phyloP scores from a whole-genome alignment of 2,888 invertebrate species.

The Colostygia pectinataria region DNA sequence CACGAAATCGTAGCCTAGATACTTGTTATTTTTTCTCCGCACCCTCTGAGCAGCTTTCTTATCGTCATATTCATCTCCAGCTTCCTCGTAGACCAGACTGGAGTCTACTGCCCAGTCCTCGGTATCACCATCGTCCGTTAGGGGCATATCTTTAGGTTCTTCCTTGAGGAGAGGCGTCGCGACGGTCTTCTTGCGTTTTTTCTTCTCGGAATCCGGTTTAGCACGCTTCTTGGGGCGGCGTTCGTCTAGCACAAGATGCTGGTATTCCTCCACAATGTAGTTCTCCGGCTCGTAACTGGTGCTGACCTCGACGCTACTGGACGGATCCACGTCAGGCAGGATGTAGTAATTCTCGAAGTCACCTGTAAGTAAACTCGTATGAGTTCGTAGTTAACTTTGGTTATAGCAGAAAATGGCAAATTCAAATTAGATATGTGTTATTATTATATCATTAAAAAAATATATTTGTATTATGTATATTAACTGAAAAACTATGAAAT shows the following conservation, averaged over 20 bases:
- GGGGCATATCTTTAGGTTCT: slow-evolving; percentile 30
- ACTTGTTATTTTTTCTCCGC: slow-evolving; percentile 77
- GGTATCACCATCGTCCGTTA: slow-evolving; percentile 38
- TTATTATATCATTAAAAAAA: no score
- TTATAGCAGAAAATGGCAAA: no score
- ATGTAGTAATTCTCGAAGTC: slow-evolving; percentile 78
- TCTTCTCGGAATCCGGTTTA: slow-evolving; percentile 52
- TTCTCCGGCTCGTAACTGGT: slow-evolving; percentile 74
- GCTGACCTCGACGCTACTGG: slow-evolving; percentile 69
- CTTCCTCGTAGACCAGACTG: slow-evolving; percentile 61
- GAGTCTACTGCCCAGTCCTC: slow-evolving; percentile 71
- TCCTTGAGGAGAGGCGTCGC: slow-evolving; percentile 3
- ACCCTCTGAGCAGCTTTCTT: slow-evolving; percentile 64
- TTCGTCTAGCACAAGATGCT: slow-evolving; percentile 66
- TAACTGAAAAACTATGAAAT: no score
- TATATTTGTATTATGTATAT: no score
- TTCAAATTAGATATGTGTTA: neutral
- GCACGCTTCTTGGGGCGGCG: slow-evolving; percentile 58
- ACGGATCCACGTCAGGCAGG: slow-evolving; percentile 72
- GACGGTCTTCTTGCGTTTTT: slow-evolving; percentile 52
- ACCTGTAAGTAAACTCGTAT: no score
- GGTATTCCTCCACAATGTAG: slow-evolving; percentile 69
- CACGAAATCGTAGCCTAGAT: slow-evolving; percentile 72
- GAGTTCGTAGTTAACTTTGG: no score
- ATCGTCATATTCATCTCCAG: slow-evolving; percentile 67